Base-by-base conservation (phyloP, 2,888 invertebrate genomes). In the Liodrosophila aerea region DNA sequence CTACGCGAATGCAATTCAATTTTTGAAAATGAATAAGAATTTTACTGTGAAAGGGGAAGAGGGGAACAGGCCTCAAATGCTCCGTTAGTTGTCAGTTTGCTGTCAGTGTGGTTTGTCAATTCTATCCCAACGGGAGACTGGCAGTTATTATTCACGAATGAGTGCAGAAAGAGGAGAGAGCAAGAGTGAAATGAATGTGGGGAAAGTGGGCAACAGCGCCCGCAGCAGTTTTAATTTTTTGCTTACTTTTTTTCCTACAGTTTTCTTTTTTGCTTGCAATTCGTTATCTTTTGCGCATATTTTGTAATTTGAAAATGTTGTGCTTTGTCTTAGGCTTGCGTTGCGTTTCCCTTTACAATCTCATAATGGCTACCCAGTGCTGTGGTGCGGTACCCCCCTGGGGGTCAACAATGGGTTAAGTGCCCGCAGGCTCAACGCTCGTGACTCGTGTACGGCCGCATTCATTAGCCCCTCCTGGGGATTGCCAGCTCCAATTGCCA, bases 351-450 rank as follows among this genome's bases (percentile, higher is more conserved):
- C 15, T 1, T 4, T 9, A 34, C 56, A 66, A 46, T 39, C 33
- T 36, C 43, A 39, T 58, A 51, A 62, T 62, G 62, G 53, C 46
- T 9, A 7, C 5, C 50, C 37, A n/a, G n/a, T n/a, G n/a, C n/a
- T n/a, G n/a, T n/a, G n/a, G n/a, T n/a, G n/a, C n/a, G n/a, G n/a
- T 9, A 7, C 5, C 50, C 37, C 44, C 8, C n/a, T 31, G 13
- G 50, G 66, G 72, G 72, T 72, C 73, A 71, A 54, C 73, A 70
- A 68, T 64, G 73, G 71, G 73, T 64, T 72, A 71, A 72, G 64
- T 68, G 73, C 51, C 71, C 72, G 67, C 57, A 72, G 72, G 68
- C 64, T 45, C 29, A 39, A 30, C 41, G 66, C 64, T 56, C 51
- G 59, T 64, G 68, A 40, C 68, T 68, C 68, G 57, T 69, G 54